Percentiles rank a stretch among this genome's conserved stretches.
Evolutionary conservation across 2,888 invertebrate species (phyloP).

Genomic region (Limnephilus marmoratus): DNA sequence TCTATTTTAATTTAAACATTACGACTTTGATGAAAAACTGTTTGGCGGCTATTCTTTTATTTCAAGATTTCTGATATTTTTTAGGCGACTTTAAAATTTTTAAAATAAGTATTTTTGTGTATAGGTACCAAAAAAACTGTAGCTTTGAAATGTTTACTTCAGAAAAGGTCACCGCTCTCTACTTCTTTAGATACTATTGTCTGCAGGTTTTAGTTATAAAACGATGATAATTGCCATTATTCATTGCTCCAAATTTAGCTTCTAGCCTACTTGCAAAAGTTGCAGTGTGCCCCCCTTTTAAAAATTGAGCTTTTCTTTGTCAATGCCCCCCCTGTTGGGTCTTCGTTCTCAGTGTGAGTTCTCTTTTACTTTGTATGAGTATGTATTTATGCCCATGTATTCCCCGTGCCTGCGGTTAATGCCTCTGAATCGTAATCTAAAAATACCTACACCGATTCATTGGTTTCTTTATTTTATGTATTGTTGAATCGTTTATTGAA

Average conservation of each 20-base stretch:
- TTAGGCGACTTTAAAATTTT: too few species aligned
- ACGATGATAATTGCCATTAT: background rate
- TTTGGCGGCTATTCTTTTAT: too few species aligned
- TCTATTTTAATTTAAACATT: too few species aligned
- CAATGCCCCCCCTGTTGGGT: background rate
- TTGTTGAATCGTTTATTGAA: background rate
- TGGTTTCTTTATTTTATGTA: background rate
- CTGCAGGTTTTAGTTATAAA: background rate
- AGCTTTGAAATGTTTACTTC: background rate
- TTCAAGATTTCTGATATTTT: too few species aligned
- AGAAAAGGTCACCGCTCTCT: too few species aligned
- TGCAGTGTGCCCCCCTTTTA: background rate
- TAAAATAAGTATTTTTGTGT: too few species aligned
- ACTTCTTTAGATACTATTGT: background rate
- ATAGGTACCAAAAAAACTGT: too few species aligned
- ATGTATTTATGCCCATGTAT: background rate
- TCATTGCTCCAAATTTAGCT: background rate
- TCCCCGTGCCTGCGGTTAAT: background rate
- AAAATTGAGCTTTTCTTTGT: background rate
- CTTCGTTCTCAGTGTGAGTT: background rate
- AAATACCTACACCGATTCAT: background rate
- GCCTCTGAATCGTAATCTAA: background rate
- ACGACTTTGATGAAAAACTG: too few species aligned
- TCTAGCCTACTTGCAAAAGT: background rate
- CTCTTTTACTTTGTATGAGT: background rate